Conservation (phyloP, 2,797 vertebrate genomes). For the Gobionotothen gibberifrons region DNA sequence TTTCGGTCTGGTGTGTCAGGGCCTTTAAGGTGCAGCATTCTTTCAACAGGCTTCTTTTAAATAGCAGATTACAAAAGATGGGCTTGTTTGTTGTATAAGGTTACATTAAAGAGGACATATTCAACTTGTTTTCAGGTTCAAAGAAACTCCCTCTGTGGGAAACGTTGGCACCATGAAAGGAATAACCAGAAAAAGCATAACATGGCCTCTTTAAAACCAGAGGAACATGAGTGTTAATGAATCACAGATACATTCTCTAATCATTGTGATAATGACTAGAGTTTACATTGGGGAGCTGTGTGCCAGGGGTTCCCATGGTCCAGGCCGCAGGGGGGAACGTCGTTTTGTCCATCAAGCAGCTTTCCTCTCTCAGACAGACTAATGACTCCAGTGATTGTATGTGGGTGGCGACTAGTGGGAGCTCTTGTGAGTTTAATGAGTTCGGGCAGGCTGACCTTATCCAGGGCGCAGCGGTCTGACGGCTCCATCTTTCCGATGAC, state of each 20-base stretch:
- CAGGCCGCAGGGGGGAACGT: constrained; percentile 20
- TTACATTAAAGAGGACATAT: background rate
- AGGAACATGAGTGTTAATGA: background rate
- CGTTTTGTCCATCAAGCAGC: constrained; percentile 52
- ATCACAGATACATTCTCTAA: background rate
- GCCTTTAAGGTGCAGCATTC: background rate
- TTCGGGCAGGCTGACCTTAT: constrained; percentile 71
- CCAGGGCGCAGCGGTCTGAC: constrained; percentile 54
- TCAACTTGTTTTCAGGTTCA: no score
- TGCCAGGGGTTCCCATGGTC: constrained; percentile 20
- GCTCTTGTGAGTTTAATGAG: constrained; percentile 65
- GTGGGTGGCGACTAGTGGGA: constrained; percentile 49
- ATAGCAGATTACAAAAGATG: background rate
- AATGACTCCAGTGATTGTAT: constrained; percentile 58
- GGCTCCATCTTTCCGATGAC: constrained; percentile 65
- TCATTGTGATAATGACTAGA: background rate
- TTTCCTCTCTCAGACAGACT: constrained; percentile 56
- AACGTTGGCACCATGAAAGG: no score
- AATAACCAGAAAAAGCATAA: no score
- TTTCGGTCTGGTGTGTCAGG: no score
- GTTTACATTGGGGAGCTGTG: constrained; percentile 1
- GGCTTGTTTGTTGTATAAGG: background rate
- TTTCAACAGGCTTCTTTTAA: background rate
- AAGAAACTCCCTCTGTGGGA: no score
- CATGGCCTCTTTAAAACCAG: no score